Base-by-base conservation (phyloP, 1,140 invertebrate genomes). In the Leptopilina boulardi region DNA sequence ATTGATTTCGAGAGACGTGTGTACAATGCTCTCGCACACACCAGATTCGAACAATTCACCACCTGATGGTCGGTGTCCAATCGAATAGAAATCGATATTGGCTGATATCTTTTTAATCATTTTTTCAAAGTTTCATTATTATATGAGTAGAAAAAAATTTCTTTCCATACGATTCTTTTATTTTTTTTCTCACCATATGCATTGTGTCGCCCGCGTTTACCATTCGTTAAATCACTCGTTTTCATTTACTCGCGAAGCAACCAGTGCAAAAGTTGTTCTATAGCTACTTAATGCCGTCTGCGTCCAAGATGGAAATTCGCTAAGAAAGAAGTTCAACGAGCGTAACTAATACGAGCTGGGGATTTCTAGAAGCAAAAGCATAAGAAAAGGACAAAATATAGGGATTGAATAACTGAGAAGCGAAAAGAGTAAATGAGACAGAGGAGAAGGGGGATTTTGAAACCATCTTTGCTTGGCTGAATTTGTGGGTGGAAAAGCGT, bases 271-370 rank as follows among this genome's bases (percentile, higher is more conserved):
- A 38, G 34, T 38, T 38, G 34, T 6, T 38, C 34, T 23, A 15
- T 59, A 70, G 34, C 74, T 30, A 70, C 42, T 44, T 21, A 66
- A 41, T 75, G 15, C 74, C 41, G 70, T 23, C 18, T 42, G 26
- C 34, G 34, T 70, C 74, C 42, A 71, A 34, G 41, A 71, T 34
- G 15, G 66, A 54, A 21, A 71, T 76, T 54, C 23, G 59, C 71
- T 71, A 34, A 76, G 74, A 72, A 72, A 76, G 26, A 72, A 76
- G 75, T 59, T 13, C 70, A 76, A 76, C 75, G 41, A 59, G 44
- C 75, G 70, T 38, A 47, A 76, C 75, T 77, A 77, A 70, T 26
- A 71, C 34, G 54, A 73, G 21, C 70, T 73, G 51, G 13, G 13
- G 19, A 42, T 42, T 71, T 54, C 23, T 10, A 70, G 59, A 56